These are phyloP conservation scores for Diachrysia chrysitis DNA, from an alignment of 2,888 invertebrate species.

Conservation along the genomic window DNA sequence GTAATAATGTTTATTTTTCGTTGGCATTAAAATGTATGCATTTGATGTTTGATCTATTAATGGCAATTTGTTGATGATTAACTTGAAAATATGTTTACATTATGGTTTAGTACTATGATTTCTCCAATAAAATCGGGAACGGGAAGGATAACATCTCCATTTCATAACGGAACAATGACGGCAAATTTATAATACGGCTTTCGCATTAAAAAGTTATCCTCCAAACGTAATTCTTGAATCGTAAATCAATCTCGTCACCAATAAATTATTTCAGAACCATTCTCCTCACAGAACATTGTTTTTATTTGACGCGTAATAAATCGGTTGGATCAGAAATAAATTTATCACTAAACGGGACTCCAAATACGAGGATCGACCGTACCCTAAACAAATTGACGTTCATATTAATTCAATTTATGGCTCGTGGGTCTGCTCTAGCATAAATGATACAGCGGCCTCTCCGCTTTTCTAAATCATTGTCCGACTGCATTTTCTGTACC, in stretches of 20 bases:
- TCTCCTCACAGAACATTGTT: conserved; percentile 18
- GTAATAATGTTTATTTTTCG: neutral
- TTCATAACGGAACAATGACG: neutral
- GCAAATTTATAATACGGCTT: neutral
- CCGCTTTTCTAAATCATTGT: conserved; percentile 80
- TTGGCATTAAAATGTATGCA: no score
- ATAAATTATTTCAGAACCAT: conserved; percentile 15
- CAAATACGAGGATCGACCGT: conserved; percentile 68
- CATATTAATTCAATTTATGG: conserved; percentile 81
- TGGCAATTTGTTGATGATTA: no score
- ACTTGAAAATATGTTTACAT: neutral
- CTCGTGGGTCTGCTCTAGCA: conserved; percentile 62
- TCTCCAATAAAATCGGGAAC: neutral
- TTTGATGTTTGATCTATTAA: no score
- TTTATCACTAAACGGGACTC: conserved; percentile 42
- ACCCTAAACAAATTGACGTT: conserved; percentile 73
- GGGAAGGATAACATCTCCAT: neutral
- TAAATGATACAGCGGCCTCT: conserved; percentile 70
- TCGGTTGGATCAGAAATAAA: conserved; percentile 49
- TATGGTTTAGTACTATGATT: neutral
- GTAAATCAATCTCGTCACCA: conserved; percentile 13
- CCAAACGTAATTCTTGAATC: neutral
- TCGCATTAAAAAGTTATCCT: neutral
- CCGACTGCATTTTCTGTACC: conserved; percentile 72
- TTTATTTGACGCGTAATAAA: conserved; percentile 39